These are phyloP conservation scores for Rhopalosiphum maidis DNA, from an alignment of 1,140 invertebrate genomes.

Conservation along the genomic window DNA sequence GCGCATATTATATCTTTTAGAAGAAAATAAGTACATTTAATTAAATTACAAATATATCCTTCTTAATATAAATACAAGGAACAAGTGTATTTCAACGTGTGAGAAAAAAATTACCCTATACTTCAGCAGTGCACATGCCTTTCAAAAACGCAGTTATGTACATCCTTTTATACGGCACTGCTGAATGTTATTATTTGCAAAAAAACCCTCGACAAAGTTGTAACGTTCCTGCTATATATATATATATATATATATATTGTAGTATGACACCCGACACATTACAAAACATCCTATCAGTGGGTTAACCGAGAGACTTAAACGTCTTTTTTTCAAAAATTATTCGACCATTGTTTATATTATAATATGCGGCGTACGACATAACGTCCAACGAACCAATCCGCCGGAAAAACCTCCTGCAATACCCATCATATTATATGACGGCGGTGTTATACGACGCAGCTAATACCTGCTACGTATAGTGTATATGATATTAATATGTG, in stretches of 20 bases:
- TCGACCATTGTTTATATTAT: background rate
- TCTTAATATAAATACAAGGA: background rate
- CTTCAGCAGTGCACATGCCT: conserved; percentile 56
- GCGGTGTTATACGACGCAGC: too few species aligned
- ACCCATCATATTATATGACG: background rate
- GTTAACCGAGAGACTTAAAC: background rate
- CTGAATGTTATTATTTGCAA: conserved; percentile 22
- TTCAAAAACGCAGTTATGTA: conserved; percentile 26
- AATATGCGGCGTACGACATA: too few species aligned
- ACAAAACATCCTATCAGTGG: background rate
- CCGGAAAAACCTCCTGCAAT: background rate
- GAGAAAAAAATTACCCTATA: background rate
- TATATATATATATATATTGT: background rate
- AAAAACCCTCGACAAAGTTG: background rate
- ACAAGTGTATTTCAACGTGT: background rate
- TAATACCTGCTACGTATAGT: too few species aligned
- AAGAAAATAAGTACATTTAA: background rate
- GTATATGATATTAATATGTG: background rate
- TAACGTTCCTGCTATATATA: background rate
- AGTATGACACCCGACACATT: too few species aligned
- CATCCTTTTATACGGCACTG: conserved; percentile 52
- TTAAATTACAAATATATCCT: background rate
- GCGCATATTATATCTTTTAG: background rate
- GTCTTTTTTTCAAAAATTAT: background rate
- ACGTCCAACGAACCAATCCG: background rate